These are phyloP conservation scores for Otolemur garnettii DNA, from an alignment of 2,113 vertebrate genomes.

Conservation along the genomic window DNA sequence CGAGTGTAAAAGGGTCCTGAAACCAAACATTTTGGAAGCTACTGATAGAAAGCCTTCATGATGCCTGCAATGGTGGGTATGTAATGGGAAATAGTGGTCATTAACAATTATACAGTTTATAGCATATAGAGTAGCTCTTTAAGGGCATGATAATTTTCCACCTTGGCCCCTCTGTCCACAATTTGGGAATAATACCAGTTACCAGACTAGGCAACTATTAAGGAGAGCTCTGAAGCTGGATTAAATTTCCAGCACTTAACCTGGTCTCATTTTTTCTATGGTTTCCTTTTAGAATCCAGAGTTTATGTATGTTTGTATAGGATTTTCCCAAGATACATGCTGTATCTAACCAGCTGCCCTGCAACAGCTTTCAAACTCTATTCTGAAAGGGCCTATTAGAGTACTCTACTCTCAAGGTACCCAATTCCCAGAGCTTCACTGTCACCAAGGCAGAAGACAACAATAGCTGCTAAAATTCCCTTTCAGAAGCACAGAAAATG, in stretches of 20 bases:
- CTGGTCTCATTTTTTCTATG: constrained; percentile 29
- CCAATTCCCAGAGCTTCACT: constrained; percentile 47
- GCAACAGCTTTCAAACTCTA: constrained; percentile 57
- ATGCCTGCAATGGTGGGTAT: background rate
- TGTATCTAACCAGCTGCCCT: constrained; percentile 56
- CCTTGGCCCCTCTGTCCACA: constrained; percentile 36
- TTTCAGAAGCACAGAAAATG: constrained; percentile 51
- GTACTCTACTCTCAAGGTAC: constrained; percentile 21
- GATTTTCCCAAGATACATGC: constrained; percentile 64
- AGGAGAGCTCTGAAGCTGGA: constrained; percentile 23
- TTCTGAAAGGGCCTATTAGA: constrained; percentile 59
- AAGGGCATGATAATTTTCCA: background rate
- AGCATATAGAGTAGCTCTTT: background rate
- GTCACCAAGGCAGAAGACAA: constrained; percentile 52
- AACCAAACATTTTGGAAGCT: background rate
- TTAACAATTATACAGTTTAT: background rate
- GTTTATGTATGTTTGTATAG: constrained; percentile 24
- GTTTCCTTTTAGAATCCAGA: constrained; percentile 25
- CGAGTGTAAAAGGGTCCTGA: background rate
- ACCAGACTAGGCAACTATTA: constrained; percentile 12
- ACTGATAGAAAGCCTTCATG: background rate
- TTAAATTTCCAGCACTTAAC: constrained; percentile 38
- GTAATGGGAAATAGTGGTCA: background rate
- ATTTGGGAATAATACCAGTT: background rate
- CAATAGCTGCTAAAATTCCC: constrained; percentile 33